These are phyloP conservation scores for Blastomussa wellsi DNA, from an alignment of 92 coral and sea anemone species.

Conservation along the genomic window DNA sequence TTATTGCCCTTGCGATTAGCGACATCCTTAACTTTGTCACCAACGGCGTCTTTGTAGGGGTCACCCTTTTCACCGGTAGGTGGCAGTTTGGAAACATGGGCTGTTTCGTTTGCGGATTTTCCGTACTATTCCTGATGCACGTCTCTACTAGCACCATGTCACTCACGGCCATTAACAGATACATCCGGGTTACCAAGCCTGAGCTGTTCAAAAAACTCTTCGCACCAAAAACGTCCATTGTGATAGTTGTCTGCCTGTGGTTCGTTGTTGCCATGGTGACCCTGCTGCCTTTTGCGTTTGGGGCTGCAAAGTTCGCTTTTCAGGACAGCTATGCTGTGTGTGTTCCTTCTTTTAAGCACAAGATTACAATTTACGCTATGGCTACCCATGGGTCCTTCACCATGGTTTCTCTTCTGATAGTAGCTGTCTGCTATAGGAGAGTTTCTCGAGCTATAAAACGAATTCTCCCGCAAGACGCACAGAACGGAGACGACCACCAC, in stretches of 20 bases:
- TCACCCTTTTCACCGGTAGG: slow-evolving; percentile 14
- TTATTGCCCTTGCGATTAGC: slow-evolving; percentile 25
- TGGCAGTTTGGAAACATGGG: slow-evolving; percentile 28
- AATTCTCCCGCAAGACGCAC: not conserved
- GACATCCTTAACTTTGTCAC: slow-evolving; percentile 32
- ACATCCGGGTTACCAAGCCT: not conserved
- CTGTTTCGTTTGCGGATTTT: slow-evolving; percentile 16
- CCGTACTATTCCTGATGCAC: slow-evolving; percentile 1
- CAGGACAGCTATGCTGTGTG: slow-evolving; percentile 9
- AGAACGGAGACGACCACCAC: not conserved
- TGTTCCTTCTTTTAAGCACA: slow-evolving; percentile 11
- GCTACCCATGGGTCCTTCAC: not conserved
- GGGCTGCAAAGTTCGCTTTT: not conserved
- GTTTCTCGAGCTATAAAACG: slow-evolving; percentile 6
- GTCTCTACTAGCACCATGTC: slow-evolving; percentile 24
- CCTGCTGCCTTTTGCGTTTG: slow-evolving; percentile 3
- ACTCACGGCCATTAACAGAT: slow-evolving; percentile 38
- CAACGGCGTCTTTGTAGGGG: slow-evolving; percentile 11
- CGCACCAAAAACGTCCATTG: slow-evolving; percentile 6
- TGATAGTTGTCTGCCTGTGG: slow-evolving; percentile 17
- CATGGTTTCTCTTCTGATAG: not conserved
- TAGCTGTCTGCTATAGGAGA: slow-evolving; percentile 7
- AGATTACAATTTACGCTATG: not conserved
- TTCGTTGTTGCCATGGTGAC: not conserved
- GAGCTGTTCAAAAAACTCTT: slow-evolving; percentile 6